Conservation (phyloP, 1,140 invertebrate species). For the Bombyx mori region DNA sequence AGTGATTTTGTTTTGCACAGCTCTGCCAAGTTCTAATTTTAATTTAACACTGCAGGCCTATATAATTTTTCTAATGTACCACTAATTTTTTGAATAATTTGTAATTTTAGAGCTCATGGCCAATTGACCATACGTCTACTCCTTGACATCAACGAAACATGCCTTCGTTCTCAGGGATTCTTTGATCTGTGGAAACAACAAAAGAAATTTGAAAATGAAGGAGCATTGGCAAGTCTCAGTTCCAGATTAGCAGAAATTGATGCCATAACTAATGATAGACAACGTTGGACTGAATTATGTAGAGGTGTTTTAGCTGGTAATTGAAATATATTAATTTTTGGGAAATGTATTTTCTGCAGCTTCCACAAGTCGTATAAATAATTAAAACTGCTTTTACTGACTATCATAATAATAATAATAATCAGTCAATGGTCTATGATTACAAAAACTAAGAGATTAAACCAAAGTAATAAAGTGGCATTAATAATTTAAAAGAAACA, state of each 20-base stretch:
- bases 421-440: no score
- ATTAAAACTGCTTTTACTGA: no score
- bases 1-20: conserved; percentile 1
- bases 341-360: conserved; percentile 3
- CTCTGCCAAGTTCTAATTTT: conserved; percentile 7
- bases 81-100: conserved; percentile 21
- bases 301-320: conserved; percentile 75
- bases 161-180: conserved; percentile 91
- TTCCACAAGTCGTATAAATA: no score
- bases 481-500: no score
- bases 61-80: conserved; percentile 3
- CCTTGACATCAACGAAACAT: conserved; percentile 93
- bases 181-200: conserved; percentile 91
- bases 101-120: conserved; percentile 83
- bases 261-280: conserved; percentile 63
- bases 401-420: no score
- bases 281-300: conserved; percentile 74
- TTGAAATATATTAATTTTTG: conserved; percentile 3
- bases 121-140: conserved; percentile 89
- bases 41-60: not conserved
- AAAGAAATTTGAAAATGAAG: conserved; percentile 75
- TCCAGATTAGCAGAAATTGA: conserved; percentile 73
- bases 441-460: no score
- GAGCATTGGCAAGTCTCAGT: conserved; percentile 69
- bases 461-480: no score